These are phyloP conservation scores for Tachina fera DNA, from an alignment of 2,888 invertebrate genomes.

Conservation along the genomic window DNA sequence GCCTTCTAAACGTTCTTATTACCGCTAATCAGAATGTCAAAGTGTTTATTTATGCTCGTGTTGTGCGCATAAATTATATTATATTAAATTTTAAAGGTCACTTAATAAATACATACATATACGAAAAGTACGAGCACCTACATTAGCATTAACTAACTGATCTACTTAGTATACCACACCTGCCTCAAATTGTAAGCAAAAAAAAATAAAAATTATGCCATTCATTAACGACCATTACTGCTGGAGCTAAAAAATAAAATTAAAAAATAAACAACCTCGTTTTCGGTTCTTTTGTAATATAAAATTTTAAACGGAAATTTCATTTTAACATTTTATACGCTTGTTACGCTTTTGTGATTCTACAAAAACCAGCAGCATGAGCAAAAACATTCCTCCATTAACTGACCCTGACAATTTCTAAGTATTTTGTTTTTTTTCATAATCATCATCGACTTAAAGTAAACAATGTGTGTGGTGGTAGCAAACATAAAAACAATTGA, in stretches of 20 bases:
- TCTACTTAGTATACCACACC: conserved; percentile 5
- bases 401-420: conserved; percentile 60
- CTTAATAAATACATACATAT: not conserved
- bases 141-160: not conserved
- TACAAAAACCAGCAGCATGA: conserved; percentile 6
- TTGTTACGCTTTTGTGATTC: conserved; percentile 61
- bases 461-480: no score
- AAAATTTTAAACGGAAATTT: conserved; percentile 46
- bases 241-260: conserved; percentile 12
- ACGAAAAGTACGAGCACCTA: not conserved
- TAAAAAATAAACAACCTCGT: not conserved
- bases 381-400: conserved; percentile 8
- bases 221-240: conserved; percentile 7
- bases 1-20: not conserved
- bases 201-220: not conserved
- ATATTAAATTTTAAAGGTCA: conserved; percentile 8
- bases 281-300: conserved; percentile 10
- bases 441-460: no score
- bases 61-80: conserved; percentile 16
- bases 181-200: not conserved
- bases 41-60: not conserved
- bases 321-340: conserved; percentile 44
- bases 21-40: not conserved
- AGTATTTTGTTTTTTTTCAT: not conserved
- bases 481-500: no score